Base-by-base conservation (phyloP, 1,140 invertebrate species). In the Tetragonula clypearis region DNA sequence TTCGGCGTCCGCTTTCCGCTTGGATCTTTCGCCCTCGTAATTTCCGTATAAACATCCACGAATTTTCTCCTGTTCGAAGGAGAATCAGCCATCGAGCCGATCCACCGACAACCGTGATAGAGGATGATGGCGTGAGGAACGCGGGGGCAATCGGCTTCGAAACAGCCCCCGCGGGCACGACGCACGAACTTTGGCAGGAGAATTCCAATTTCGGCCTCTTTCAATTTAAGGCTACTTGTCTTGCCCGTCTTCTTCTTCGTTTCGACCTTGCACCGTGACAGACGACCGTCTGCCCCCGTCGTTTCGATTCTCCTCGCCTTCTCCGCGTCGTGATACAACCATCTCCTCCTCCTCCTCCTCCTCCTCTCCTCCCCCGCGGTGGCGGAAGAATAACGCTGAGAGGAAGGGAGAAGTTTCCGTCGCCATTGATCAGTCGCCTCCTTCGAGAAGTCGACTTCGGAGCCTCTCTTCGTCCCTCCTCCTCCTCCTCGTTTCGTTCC, bases 151-250 rank as follows among this genome's bases (percentile, higher is more conserved):
- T 88, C 85, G 80, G 53, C 81, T 80, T 72, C 85, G 86, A 87
- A 89, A 78, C 86, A 92, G 74, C 91, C 91, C 88, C 83, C 26
- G 79, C 77, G 86, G 91, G 79, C 88, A 87, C 75, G 78, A 72
- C 88, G 87, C 84, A 87, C 89, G 41, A 90, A 93, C 86, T 93
- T 92, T 91, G 89, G 87, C 91, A 90, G 90, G 89, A 92, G 91
- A 93, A 93, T 93, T 93, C 88, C 92, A 93, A 93, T 93, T 92
- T 92, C 91, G 86, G 89, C 58, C 90, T 92, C 91, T 91, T 92
- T 92, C 92, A 92, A 93, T 93, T 93, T 93, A 92, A 92, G 86
- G 86, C 90, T 92, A 91, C 92, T 92, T 92, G 92, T 93, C 91
- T 93, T 91, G 85, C 79, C 77, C 79, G 81, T 69, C 85, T 76